Conservation (phyloP, 2,797 vertebrate species). For the Aselliscus stoliczkanus region DNA sequence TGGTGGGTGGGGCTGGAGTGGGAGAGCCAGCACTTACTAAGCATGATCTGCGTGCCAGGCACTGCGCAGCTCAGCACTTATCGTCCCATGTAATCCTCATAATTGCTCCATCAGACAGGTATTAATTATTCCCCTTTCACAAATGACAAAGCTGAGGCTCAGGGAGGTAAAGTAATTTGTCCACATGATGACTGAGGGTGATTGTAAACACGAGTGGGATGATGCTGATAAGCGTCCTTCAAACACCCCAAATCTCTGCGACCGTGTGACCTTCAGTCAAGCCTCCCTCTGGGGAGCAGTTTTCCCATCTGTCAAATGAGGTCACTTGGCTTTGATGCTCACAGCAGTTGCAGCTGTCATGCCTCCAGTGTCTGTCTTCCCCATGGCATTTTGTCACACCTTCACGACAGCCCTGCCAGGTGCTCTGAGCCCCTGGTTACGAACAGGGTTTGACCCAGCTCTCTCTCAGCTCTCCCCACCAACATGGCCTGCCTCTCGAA, state of each 20-base stretch:
- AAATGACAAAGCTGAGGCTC: background rate
- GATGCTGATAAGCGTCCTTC: background rate
- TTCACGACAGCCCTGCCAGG: background rate
- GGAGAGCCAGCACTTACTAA: too few species aligned
- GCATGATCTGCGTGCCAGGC: accelerated
- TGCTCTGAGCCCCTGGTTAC: background rate
- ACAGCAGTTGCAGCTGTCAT: accelerated
- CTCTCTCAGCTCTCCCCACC: background rate
- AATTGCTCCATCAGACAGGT: background rate
- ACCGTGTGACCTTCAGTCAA: background rate
- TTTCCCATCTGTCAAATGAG: background rate
- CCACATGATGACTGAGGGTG: background rate
- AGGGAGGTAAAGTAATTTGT: background rate
- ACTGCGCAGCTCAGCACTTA: accelerated
- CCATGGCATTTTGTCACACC: accelerated
- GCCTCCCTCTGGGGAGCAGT: background rate
- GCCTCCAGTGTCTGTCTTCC: background rate
- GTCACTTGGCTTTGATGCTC: background rate
- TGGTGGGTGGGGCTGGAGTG: accelerated
- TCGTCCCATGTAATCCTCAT: background rate
- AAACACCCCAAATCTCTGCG: background rate
- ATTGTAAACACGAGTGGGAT: background rate
- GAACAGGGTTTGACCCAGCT: background rate
- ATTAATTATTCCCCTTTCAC: background rate
- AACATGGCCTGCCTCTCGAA: accelerated